A percentile compares a stretch with the other conserved stretches of the same genome.
phyloP scores from a whole-genome alignment of 64 coral and sea anemone species.

The Pocillopora damicornis region DNA sequence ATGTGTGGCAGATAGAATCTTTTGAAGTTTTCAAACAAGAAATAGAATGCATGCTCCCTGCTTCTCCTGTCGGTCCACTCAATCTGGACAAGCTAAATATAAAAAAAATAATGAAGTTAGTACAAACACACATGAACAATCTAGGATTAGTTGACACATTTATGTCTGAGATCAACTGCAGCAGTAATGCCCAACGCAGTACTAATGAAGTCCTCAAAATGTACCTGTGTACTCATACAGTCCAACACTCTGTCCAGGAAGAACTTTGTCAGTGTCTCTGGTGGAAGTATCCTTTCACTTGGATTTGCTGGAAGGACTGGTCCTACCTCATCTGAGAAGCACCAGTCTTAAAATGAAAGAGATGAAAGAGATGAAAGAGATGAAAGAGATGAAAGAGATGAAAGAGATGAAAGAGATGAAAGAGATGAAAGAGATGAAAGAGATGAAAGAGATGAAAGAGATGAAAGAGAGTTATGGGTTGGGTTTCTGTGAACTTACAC shows the following conservation, averaged over 20 bases:
- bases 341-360: constrained; percentile 60
- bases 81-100: constrained; percentile 65
- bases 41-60: constrained; percentile 75
- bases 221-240: constrained; percentile 93
- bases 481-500: too few relatives aligned
- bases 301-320: constrained; percentile 66
- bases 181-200: background rate
- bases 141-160: too few relatives aligned
- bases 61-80: constrained; percentile 80
- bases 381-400: background rate
- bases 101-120: background rate
- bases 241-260: constrained; percentile 92
- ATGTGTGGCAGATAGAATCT: constrained; percentile 87
- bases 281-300: constrained; percentile 47
- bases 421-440: background rate
- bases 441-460: too few relatives aligned
- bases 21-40: constrained; percentile 91
- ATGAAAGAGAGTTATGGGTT: too few relatives aligned
- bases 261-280: constrained; percentile 83
- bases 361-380: background rate
- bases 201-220: background rate
- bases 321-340: constrained; percentile 69
- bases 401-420: background rate
- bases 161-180: too few relatives aligned
- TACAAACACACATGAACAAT: background rate